Evolutionary conservation across 2,888 invertebrate genomes (phyloP).

Genomic region (Ctenicera cuprea): DNA sequence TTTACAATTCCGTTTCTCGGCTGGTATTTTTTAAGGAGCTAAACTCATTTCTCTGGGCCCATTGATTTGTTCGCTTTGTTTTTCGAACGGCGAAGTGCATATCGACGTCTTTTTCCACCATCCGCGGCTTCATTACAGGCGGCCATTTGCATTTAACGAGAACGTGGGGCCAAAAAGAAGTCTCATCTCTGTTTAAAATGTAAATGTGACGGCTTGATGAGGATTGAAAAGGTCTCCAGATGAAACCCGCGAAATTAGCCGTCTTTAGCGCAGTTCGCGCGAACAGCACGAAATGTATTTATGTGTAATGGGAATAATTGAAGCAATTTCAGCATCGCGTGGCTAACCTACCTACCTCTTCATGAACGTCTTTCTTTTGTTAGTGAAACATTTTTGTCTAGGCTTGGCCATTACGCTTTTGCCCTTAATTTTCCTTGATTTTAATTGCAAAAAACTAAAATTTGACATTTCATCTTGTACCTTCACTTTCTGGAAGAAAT

Average conservation of each 20-base stretch:
- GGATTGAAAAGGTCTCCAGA: constrained; percentile 65
- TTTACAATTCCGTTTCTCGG: constrained; percentile 58
- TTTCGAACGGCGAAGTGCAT: constrained; percentile 42
- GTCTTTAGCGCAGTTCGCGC: constrained; percentile 51
- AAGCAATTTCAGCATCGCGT: constrained; percentile 35
- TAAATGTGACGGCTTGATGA: constrained; percentile 68
- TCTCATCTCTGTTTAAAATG: constrained; percentile 66
- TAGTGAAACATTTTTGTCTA: constrained; percentile 22
- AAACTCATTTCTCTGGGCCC: constrained; percentile 58
- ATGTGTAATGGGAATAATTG: constrained; percentile 45
- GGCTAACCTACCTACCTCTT: constrained; percentile 15
- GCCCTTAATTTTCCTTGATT: not conserved
- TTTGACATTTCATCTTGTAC: too few relatives aligned
- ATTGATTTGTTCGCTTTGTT: constrained; percentile 57
- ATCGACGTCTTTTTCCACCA: constrained; percentile 56
- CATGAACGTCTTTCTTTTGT: not conserved
- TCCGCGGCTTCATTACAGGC: constrained; percentile 65
- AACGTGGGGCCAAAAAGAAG: constrained; percentile 66
- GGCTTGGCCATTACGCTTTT: not conserved
- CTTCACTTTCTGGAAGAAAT: too few relatives aligned
- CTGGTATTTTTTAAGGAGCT: constrained; percentile 59
- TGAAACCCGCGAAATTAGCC: constrained; percentile 66
- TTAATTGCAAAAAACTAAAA: too few relatives aligned
- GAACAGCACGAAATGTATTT: constrained; percentile 42
- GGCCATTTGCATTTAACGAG: constrained; percentile 70